Evolutionary conservation across 2,888 invertebrate genomes (phyloP).

Genomic region (Prionchulus punctatus): DNA sequence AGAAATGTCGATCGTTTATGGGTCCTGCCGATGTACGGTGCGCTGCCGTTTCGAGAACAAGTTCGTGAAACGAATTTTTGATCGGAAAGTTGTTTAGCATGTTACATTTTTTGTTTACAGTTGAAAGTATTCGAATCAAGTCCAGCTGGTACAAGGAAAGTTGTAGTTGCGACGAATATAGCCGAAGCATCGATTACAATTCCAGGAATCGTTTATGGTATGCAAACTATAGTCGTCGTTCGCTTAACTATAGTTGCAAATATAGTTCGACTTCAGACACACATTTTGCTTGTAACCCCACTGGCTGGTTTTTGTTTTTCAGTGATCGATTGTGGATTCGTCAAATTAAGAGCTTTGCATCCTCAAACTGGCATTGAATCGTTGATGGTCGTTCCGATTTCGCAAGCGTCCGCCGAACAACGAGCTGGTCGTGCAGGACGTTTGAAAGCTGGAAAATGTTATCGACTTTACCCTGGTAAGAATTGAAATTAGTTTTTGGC

Average conservation of each 20-base stretch:
- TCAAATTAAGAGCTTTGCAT: slow-evolving; percentile 78
- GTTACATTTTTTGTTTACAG: slow-evolving; percentile 10
- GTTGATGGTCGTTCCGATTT: slow-evolving; percentile 51
- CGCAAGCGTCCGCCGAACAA: slow-evolving; percentile 73
- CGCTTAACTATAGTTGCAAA: slow-evolving; percentile 11
- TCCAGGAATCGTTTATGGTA: slow-evolving; percentile 73
- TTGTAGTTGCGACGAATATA: slow-evolving; percentile 83
- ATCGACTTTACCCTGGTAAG: slow-evolving; percentile 42
- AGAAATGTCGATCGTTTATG: slow-evolving; percentile 30
- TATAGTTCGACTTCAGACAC: no score
- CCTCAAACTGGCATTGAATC: slow-evolving; percentile 52
- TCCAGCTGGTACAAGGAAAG: slow-evolving; percentile 50
- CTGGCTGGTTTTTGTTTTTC: slow-evolving; percentile 30
- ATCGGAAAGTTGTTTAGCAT: neutral
- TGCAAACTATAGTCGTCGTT: slow-evolving; percentile 17
- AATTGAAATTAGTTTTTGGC: neutral
- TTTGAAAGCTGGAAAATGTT: slow-evolving; percentile 63
- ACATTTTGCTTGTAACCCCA: no score
- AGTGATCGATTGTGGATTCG: slow-evolving; percentile 91
- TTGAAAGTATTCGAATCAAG: slow-evolving; percentile 30
- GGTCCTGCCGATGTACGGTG: slow-evolving; percentile 78
- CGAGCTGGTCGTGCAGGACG: slow-evolving; percentile 82
- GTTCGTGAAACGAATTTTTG: slow-evolving; percentile 32
- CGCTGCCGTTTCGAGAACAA: slow-evolving; percentile 66
- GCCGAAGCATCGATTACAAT: slow-evolving; percentile 94